Evolutionary conservation across 2,888 invertebrate species (phyloP).

Genomic region (Eubasilissa splendida): DNA sequence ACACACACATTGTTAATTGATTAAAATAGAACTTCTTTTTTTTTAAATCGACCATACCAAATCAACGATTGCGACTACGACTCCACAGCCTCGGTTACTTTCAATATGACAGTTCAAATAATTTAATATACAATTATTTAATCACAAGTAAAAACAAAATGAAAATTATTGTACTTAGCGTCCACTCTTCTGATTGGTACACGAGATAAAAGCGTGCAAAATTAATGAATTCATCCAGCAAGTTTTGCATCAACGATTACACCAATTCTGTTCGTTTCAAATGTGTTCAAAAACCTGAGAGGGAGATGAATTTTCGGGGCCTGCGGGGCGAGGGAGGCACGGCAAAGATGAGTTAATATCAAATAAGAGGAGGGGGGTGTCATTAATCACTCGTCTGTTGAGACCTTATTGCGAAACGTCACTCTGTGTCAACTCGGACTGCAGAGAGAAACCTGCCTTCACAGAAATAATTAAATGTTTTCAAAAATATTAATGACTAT

Average conservation of each 20-base stretch:
- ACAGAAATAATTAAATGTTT: constrained; percentile 33
- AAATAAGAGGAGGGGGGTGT: constrained; percentile 45
- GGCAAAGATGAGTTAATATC: constrained; percentile 53
- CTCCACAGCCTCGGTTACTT: not conserved
- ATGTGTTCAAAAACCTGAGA: constrained; percentile 1
- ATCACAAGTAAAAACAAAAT: too few relatives aligned
- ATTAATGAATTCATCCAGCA: too few relatives aligned
- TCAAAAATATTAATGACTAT: constrained; percentile 17
- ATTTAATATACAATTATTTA: not conserved
- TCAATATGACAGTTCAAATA: not conserved
- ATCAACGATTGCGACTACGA: too few relatives aligned
- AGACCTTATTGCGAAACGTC: constrained; percentile 53
- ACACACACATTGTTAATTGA: too few relatives aligned
- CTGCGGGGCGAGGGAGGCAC: constrained; percentile 27
- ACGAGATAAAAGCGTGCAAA: too few relatives aligned
- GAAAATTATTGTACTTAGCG: too few relatives aligned
- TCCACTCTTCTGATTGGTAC: too few relatives aligned
- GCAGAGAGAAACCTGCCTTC: constrained; percentile 13
- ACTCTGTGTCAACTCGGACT: constrained; percentile 47
- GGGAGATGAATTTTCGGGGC: not conserved
- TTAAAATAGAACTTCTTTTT: too few relatives aligned
- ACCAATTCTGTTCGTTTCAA: not conserved
- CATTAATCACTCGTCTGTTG: constrained; percentile 55
- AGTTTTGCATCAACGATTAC: too few relatives aligned
- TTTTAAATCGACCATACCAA: too few relatives aligned